These are phyloP conservation scores for Sinohyriopsis cumingii DNA, from an alignment of 2,888 invertebrate species.

Conservation along the genomic window DNA sequence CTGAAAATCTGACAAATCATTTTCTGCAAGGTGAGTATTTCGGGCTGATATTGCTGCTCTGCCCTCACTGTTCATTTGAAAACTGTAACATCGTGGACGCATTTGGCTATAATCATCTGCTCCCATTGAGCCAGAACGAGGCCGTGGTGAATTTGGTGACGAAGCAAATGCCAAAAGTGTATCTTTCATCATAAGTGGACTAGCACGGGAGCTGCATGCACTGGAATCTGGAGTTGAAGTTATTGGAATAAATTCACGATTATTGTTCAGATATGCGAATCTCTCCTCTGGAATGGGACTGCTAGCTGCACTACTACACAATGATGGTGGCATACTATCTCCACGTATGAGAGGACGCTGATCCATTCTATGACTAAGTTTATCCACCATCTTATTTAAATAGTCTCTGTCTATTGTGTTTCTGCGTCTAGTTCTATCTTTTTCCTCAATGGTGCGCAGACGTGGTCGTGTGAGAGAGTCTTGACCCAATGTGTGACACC, in stretches of 20 bases:
- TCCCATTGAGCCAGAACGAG: constrained; percentile 58
- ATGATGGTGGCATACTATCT: constrained; percentile 60
- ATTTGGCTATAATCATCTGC: constrained; percentile 52
- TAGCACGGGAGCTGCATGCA: constrained; percentile 49
- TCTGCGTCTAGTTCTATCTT: constrained; percentile 45
- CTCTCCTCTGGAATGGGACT: constrained; percentile 62
- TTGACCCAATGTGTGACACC: constrained; percentile 62
- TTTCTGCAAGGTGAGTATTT: constrained; percentile 30
- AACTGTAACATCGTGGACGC: constrained; percentile 63
- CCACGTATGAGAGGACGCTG: constrained; percentile 48
- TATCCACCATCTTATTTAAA: constrained; percentile 59
- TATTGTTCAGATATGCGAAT: constrained; percentile 38
- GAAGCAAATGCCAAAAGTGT: constrained; percentile 48
- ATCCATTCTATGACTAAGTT: constrained; percentile 56
- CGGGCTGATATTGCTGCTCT: constrained; percentile 49
- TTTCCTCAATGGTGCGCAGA: constrained; percentile 61
- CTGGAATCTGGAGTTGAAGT: constrained; percentile 50
- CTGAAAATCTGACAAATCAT: constrained; percentile 42
- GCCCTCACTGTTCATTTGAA: constrained; percentile 63
- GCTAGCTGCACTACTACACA: constrained; percentile 56
- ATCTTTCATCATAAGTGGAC: constrained; percentile 50
- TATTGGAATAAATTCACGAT: constrained; percentile 57
- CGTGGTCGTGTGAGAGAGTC: constrained; percentile 59
- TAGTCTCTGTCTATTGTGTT: constrained; percentile 63
- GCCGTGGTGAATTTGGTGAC: constrained; percentile 49